Percentiles rank a stretch among this genome's conserved stretches.
phyloP scores from a whole-genome alignment of 2,113 vertebrate genomes.

The Dolichallabes microphthalmus region DNA sequence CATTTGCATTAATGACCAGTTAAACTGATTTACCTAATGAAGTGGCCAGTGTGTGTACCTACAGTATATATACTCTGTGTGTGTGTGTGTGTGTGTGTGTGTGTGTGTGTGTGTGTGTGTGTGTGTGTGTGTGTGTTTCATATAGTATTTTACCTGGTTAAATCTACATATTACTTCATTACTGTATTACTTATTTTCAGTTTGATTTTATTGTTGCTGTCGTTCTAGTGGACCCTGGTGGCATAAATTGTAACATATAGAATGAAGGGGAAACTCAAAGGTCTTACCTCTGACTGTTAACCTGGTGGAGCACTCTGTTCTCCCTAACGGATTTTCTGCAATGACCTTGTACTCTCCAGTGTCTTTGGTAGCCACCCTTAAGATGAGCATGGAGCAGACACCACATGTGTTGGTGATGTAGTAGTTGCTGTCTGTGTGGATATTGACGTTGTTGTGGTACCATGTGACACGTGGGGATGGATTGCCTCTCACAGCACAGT shows the following conservation, averaged over 20 bases:
- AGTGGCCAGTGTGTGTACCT: too few species aligned
- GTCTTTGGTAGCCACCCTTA: conserved; percentile 75
- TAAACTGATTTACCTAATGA: too few species aligned
- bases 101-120: too few species aligned
- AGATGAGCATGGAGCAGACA: conserved; percentile 85
- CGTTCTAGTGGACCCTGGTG: not conserved
- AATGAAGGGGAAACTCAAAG: not conserved
- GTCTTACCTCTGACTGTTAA: conserved; percentile 80
- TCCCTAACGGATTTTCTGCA: conserved; percentile 79
- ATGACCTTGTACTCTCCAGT: conserved; percentile 80
- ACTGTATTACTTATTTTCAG: too few species aligned
- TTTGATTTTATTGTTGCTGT: too few species aligned
- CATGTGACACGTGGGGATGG: conserved; percentile 83
- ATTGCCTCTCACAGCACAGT: conserved; percentile 81
- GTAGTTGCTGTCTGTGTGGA: conserved; percentile 76
- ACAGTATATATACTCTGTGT: too few species aligned
- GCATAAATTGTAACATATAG: not conserved
- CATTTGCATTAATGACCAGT: too few species aligned
- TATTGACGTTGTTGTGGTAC: conserved; percentile 78
- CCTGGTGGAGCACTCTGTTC: conserved; percentile 74
- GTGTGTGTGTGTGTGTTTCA: too few species aligned
- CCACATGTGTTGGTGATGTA: conserved; percentile 83
- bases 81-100: too few species aligned
- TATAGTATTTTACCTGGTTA: too few species aligned
- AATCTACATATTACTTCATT: too few species aligned